Evolutionary conservation across 2,113 vertebrate genomes (phyloP).

Genomic region (Ceuthmochares aereus): DNA sequence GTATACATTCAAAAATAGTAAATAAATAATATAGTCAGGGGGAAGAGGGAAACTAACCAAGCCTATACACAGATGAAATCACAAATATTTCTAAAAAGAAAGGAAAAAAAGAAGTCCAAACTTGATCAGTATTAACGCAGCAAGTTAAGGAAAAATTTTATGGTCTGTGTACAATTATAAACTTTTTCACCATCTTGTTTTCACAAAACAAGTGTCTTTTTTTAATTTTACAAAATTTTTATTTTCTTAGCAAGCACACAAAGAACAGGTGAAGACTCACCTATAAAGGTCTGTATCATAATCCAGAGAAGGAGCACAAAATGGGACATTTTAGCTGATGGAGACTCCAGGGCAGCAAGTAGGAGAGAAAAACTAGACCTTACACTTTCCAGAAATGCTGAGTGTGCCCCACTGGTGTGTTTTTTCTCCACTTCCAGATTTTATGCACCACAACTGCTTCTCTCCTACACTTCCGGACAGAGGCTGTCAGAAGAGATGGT

Average conservation of each 20-base stretch:
- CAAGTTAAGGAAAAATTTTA: neutral
- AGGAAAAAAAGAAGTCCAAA: neutral
- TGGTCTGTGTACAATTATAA: neutral
- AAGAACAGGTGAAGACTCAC: slow-evolving; percentile 41
- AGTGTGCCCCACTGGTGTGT: slow-evolving; percentile 12
- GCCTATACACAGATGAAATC: neutral
- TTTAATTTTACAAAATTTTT: neutral
- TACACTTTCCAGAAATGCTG: neutral
- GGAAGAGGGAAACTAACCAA: neutral
- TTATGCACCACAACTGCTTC: neutral
- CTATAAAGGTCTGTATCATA: slow-evolving; percentile 37
- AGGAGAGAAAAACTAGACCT: neutral
- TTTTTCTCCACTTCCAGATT: slow-evolving; percentile 55
- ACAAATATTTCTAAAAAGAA: neutral
- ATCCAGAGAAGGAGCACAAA: slow-evolving; percentile 34
- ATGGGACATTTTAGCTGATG: neutral
- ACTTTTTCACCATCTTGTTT: neutral
- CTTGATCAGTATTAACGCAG: neutral
- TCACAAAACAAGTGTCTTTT: neutral
- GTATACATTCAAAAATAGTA: neutral
- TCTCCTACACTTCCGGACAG: neutral
- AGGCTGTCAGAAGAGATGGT: neutral
- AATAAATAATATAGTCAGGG: neutral
- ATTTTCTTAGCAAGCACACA: neutral
- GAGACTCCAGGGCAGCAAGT: rapidly evolving